These are phyloP conservation scores for Drosophila kambysellisi DNA, from an alignment of 2,888 invertebrate genomes.

Conservation along the genomic window DNA sequence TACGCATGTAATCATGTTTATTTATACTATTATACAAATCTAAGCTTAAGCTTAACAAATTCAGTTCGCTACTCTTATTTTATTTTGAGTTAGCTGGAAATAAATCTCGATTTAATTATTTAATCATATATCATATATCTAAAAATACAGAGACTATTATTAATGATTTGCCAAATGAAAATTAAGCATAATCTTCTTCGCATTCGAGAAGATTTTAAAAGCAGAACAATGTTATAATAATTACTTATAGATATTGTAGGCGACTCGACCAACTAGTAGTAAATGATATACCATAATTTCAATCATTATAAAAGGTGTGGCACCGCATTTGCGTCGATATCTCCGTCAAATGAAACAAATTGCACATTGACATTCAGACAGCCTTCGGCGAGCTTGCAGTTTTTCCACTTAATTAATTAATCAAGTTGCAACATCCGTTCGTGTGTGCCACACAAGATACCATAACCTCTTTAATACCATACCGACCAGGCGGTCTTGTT, in stretches of 20 bases:
- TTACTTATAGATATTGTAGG: conserved; percentile 5
- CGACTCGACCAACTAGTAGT: conserved; percentile 8
- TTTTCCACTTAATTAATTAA: conserved; percentile 79
- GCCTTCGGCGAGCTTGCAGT: conserved; percentile 63
- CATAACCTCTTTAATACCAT: conserved; percentile 1
- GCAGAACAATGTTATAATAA: not conserved
- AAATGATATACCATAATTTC: not conserved
- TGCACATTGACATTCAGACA: conserved; percentile 80
- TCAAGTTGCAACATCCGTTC: conserved; percentile 73
- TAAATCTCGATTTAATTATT: not conserved
- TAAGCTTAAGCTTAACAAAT: not conserved
- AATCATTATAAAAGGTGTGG: conserved; percentile 6
- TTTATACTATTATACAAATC: not conserved
- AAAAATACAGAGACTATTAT: not conserved
- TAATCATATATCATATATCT: not conserved
- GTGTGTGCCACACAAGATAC: conserved; percentile 58
- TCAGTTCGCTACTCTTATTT: not conserved
- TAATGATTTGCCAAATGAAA: not conserved
- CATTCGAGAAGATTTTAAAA: not conserved
- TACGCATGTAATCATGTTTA: not conserved
- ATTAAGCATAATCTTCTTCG: not conserved
- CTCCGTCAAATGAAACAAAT: conserved; percentile 67
- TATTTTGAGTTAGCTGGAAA: not conserved
- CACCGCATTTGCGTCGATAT: conserved; percentile 24
- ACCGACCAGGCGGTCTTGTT: not conserved